phyloP scores from a whole-genome alignment of 37 sponge, comb jelly and placozoan species.

The Dysidea cf. avara region DNA sequence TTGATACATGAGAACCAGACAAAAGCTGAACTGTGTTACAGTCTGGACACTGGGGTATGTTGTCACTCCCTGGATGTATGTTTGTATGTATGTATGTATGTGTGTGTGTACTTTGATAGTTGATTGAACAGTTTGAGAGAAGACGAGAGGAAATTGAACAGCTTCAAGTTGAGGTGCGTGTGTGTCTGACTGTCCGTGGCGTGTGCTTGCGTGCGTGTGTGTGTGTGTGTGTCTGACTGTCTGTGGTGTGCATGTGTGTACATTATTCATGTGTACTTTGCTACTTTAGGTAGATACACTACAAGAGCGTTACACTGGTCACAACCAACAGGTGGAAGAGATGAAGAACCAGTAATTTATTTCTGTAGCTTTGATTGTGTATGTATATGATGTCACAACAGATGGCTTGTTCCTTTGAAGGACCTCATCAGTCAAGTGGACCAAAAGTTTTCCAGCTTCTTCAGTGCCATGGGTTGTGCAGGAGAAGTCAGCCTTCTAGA shows the following conservation, averaged over 20 bases:
- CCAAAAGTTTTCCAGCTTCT: conserved; percentile 71
- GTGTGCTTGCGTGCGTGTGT: neutral
- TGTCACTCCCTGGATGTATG: neutral
- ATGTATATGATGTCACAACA: neutral
- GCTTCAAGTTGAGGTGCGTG: conserved; percentile 25
- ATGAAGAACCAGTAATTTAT: conserved; percentile 30
- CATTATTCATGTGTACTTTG: neutral
- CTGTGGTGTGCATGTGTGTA: neutral
- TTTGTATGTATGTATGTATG: conserved; percentile 1
- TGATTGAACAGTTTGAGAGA: conserved; percentile 32
- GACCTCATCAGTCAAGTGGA: conserved; percentile 63
- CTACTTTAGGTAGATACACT: neutral
- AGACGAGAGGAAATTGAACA: conserved; percentile 22
- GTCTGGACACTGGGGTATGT: conserved; percentile 50
- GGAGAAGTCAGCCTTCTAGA: conserved; percentile 81
- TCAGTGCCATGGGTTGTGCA: conserved; percentile 82
- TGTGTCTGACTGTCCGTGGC: neutral
- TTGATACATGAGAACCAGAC: conserved; percentile 62
- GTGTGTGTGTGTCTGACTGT: neutral
- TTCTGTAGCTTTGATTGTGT: conserved; percentile 17
- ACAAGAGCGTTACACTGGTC: conserved; percentile 4
- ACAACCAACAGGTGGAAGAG: conserved; percentile 19
- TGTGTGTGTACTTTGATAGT: conserved; percentile 29
- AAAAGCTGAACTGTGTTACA: conserved; percentile 65
- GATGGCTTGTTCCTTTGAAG: conserved; percentile 84